Base-by-base conservation (phyloP, 2,113 vertebrate species). In the Cygnus atratus region DNA sequence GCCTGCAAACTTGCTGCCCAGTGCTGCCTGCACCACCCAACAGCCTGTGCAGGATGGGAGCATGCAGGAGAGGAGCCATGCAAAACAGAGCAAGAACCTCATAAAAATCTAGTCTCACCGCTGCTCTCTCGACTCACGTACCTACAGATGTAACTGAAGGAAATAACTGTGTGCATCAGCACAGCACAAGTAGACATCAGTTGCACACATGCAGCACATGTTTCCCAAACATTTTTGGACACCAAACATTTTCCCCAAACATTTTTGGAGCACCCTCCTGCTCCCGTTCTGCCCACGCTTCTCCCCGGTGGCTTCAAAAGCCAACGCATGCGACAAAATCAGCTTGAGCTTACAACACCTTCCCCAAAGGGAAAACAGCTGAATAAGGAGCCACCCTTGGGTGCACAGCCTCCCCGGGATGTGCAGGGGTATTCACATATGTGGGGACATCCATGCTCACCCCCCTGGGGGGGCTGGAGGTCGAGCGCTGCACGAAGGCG, bases 361-460 rank as follows among this genome's bases (percentile, higher is more conserved):
- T 43, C 50, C 57, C 74, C 29, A 3, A 33, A 58, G 62, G 19
- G 20, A 54, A 59, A 67, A 29, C 15, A 48, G 13, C 15, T 13
- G 80, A 57, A 7, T 2, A 10, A 12, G 43, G 70, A 71, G 41
- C 13, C 57, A 76, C n/a, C 20, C 81, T 43, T 11, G 17, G 19
- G 26, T 0, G 5, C 31, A 3, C 35, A 63, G 16, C 28, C 70
- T 20, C 41, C 28, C 0, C 8, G 0, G 10, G 13, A 3, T 50
- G 17, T 20, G 16, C 3, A 20, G 8, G 21, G 18, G 13, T 25
- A 26, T 25, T 16, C 3, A 11, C 25, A 39, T 25, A 14, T 14
- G 19, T 9, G 26, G 43, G 29, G 18, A 6, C 35, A 9, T 35
- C 31, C 6, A 4, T 14, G 29, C 29, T 54, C 33, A 29, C 35